These are phyloP conservation scores for Melanotaenia maccullochi DNA, from an alignment of 2,797 vertebrate genomes.

Conservation along the genomic window DNA sequence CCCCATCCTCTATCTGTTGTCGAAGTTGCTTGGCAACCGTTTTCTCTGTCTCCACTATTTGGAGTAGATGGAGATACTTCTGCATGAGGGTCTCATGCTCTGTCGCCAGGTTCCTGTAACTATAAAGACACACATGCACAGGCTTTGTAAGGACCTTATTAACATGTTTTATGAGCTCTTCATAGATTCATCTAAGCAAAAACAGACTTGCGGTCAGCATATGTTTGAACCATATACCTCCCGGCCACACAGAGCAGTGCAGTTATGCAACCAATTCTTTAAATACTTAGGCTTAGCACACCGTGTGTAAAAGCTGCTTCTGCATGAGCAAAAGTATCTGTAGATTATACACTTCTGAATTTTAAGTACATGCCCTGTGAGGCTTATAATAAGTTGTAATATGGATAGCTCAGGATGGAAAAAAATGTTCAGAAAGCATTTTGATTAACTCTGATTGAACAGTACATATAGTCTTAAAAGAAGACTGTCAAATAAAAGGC, in stretches of 20 bases:
- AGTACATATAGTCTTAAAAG: neutral
- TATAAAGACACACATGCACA: conserved; percentile 69
- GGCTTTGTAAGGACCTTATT: conserved; percentile 56
- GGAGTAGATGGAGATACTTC: conserved; percentile 98
- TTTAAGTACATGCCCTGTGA: neutral
- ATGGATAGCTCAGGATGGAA: neutral
- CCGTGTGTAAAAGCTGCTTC: conserved; percentile 32
- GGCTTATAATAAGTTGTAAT: conserved; percentile 12
- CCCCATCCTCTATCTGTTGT: conserved; percentile 98
- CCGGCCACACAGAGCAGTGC: conserved; percentile 15
- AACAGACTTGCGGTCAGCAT: conserved; percentile 52
- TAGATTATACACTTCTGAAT: conserved; percentile 23
- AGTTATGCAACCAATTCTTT: conserved; percentile 36
- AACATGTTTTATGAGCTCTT: conserved; percentile 50
- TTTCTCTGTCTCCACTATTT: conserved; percentile 99
- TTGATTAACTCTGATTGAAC: neutral
- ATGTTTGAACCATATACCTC: conserved; percentile 42
- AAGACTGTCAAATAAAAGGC: neutral
- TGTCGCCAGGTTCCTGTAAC: conserved; percentile 96
- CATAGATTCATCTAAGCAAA: conserved; percentile 46
- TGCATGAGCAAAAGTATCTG: conserved; percentile 25
- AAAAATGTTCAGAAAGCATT: neutral
- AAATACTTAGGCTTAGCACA: conserved; percentile 36
- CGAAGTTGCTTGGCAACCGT: conserved; percentile 98
- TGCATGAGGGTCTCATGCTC: conserved; percentile 98